phyloP scores from a whole-genome alignment of 2,797 vertebrate species.

The Falco biarmicus region DNA sequence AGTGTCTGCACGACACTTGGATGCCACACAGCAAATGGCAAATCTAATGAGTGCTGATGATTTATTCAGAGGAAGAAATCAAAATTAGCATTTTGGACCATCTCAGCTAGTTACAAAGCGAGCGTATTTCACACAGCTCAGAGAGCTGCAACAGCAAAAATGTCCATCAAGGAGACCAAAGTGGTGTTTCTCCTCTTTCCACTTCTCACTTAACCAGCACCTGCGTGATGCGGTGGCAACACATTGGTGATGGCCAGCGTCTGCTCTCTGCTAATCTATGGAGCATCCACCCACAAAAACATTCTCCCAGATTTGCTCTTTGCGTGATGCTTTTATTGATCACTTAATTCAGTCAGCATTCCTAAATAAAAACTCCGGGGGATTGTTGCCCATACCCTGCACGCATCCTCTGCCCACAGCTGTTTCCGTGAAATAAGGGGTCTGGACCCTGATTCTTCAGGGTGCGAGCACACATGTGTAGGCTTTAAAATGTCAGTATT shows the following conservation, averaged over 20 bases:
- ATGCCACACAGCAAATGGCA: slow-evolving; percentile 1
- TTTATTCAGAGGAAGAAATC: slow-evolving; percentile 39
- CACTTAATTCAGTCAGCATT: not conserved
- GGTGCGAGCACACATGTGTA: not conserved
- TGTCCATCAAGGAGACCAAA: not conserved
- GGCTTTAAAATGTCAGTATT: not conserved
- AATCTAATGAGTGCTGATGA: slow-evolving; percentile 29
- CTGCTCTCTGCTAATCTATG: not conserved
- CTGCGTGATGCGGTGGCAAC: not conserved
- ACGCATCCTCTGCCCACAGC: not conserved
- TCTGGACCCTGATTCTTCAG: not conserved
- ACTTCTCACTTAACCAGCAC: not conserved
- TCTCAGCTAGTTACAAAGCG: not conserved
- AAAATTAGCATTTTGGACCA: slow-evolving; percentile 48
- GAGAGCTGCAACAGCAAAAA: slow-evolving; percentile 11
- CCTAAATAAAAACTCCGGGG: not conserved
- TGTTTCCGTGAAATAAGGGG: not conserved
- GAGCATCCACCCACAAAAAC: not conserved
- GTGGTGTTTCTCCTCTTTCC: not conserved
- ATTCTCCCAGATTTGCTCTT: not conserved
- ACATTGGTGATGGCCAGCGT: not conserved
- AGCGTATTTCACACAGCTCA: not conserved
- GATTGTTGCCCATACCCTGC: not conserved
- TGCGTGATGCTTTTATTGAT: not conserved
- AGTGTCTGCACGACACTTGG: not conserved